Percentiles rank a stretch among this genome's conserved stretches.
These are phyloP conservation scores for Drosophila paracracens DNA, from an alignment of 2,888 invertebrate genomes.

Conservation along the genomic window DNA sequence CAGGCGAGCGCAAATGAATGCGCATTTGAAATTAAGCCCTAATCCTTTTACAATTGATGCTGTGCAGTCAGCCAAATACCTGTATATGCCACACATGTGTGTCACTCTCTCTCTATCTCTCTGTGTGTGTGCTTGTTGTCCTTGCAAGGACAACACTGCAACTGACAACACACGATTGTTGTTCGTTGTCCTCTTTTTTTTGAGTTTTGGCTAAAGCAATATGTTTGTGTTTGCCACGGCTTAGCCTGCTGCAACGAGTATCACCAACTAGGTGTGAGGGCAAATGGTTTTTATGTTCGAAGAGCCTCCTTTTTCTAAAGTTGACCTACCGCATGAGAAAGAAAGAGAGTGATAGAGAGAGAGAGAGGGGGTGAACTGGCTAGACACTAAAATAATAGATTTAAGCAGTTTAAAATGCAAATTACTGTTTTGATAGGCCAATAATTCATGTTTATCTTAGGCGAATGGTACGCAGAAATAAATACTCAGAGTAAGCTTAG, in stretches of 20 bases:
- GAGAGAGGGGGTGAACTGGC: neutral
- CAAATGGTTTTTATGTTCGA: conserved; percentile 27
- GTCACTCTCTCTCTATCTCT: neutral
- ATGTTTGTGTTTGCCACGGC: conserved; percentile 65
- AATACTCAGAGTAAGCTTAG: too few relatives aligned
- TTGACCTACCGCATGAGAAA: neutral
- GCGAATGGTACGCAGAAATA: neutral
- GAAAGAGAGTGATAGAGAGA: too few relatives aligned
- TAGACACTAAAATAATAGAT: conserved; percentile 4
- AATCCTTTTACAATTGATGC: conserved; percentile 82
- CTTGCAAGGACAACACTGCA: conserved; percentile 52
- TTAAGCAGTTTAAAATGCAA: neutral
- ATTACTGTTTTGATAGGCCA: conserved; percentile 32
- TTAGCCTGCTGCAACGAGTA: conserved; percentile 38
- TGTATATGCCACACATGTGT: conserved; percentile 44
- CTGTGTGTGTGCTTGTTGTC: conserved; percentile 25
- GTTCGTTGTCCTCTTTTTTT: conserved; percentile 22
- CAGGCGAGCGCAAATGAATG: conserved; percentile 73
- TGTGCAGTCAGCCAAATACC: conserved; percentile 75
- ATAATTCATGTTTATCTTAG: conserved; percentile 25
- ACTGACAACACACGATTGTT: conserved; percentile 44
- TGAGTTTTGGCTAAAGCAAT: conserved; percentile 48
- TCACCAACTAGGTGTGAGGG: conserved; percentile 44
- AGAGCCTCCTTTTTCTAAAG: neutral
- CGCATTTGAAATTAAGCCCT: conserved; percentile 81